phyloP scores from a whole-genome alignment of 2,113 vertebrate genomes.

The Paramisgurnus dabryanus region DNA sequence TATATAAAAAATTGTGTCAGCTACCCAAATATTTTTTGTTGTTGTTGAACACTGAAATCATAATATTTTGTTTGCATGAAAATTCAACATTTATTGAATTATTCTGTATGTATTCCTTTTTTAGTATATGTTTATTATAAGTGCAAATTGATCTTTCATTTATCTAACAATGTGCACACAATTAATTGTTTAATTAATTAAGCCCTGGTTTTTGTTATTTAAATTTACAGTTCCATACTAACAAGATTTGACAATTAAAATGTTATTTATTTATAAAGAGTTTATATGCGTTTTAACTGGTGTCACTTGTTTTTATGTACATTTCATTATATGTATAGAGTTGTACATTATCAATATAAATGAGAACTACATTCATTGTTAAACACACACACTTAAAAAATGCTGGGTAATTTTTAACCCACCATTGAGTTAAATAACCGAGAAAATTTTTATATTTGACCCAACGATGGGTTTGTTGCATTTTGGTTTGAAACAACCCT shows the following conservation, averaged over 20 bases:
- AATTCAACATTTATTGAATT: not conserved
- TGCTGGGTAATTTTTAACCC: no score
- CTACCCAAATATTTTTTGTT: not conserved
- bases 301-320: not conserved
- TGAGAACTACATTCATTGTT: no score
- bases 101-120: not conserved
- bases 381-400: no score
- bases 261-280: not conserved
- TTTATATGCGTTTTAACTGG: not conserved
- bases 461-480: no score
- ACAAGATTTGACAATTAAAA: slow-evolving; percentile 13
- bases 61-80: not conserved
- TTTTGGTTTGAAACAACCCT: no score
- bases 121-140: not conserved
- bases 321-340: not conserved
- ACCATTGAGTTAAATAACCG: no score
- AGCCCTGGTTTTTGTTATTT: slow-evolving; percentile 7
- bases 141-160: not conserved
- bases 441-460: no score
- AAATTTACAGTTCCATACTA: not conserved
- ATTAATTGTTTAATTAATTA: slow-evolving; percentile 6
- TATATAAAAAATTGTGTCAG: not conserved
- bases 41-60: not conserved
- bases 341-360: not conserved
- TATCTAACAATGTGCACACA: not conserved